Conservation (phyloP, 2,888 invertebrate genomes). For the Apantesis nais region DNA sequence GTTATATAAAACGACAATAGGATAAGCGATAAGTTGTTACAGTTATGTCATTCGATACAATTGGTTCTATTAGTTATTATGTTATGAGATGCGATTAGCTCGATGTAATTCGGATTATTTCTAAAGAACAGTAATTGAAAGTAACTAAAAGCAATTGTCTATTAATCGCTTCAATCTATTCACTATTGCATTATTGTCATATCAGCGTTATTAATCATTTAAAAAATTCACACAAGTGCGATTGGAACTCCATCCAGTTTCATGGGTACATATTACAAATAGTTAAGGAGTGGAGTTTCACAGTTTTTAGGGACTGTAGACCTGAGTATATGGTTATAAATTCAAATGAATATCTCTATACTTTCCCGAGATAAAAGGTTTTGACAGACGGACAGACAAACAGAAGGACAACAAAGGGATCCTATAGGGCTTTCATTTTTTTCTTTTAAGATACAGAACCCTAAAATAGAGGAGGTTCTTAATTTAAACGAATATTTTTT, state of each 20-base stretch:
- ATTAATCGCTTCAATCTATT: neutral
- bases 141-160: neutral
- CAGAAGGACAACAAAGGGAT: too few relatives aligned
- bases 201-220: neutral
- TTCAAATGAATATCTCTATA: too few relatives aligned
- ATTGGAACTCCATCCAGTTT: too few relatives aligned
- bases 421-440: too few relatives aligned
- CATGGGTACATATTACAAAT: too few relatives aligned
- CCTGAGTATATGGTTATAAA: too few relatives aligned
- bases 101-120: conserved; percentile 1
- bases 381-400: too few relatives aligned
- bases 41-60: conserved; percentile 26
- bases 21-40: conserved; percentile 22
- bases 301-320: too few relatives aligned
- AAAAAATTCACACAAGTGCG: too few relatives aligned
- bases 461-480: neutral
- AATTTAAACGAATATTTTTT: neutral
- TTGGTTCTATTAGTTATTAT: conserved; percentile 22
- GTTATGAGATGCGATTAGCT: conserved; percentile 10
- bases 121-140: neutral
- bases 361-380: too few relatives aligned
- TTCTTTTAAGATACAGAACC: too few relatives aligned
- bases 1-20: conserved; percentile 43
- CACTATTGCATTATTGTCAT: neutral
- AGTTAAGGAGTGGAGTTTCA: too few relatives aligned